These are phyloP conservation scores for Octodon degus DNA, from an alignment of 2,113 vertebrate genomes.

Conservation along the genomic window DNA sequence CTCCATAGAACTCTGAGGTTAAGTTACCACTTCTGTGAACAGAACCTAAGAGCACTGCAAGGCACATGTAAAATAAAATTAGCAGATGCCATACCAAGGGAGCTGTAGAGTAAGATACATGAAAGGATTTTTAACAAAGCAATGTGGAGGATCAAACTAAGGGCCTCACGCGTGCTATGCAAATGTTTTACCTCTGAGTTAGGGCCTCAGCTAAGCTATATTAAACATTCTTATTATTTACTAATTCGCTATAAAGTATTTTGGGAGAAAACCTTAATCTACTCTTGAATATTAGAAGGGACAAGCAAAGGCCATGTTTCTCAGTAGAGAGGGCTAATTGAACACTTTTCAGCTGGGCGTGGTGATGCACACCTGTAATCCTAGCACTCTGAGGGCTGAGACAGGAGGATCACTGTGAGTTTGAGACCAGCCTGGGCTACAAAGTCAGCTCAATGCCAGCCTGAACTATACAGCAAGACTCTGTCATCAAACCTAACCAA, in stretches of 20 bases:
- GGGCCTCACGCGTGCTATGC: neutral
- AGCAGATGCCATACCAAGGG: neutral
- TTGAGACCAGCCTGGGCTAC: too few species aligned
- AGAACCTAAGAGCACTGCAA: neutral
- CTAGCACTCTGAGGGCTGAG: too few species aligned
- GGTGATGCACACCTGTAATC: too few species aligned
- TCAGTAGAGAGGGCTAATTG: neutral
- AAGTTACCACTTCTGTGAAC: neutral
- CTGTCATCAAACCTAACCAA: too few species aligned
- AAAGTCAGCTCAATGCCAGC: too few species aligned
- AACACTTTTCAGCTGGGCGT: neutral
- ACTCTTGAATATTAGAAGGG: neutral
- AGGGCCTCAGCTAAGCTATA: neutral
- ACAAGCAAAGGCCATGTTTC: neutral
- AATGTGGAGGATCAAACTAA: neutral
- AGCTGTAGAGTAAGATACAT: neutral
- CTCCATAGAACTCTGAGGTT: neutral
- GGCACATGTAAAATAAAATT: neutral
- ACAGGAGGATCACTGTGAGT: too few species aligned
- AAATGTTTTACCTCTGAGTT: neutral
- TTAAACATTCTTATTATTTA: slow-evolving; percentile 4
- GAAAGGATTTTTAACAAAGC: neutral
- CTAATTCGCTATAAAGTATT: neutral
- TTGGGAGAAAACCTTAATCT: neutral
- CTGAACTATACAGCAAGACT: too few species aligned